A percentile compares a stretch with the other conserved stretches of the same genome.
Conservation (phyloP, 2,888 invertebrate species). For the Autographa pulchrina region DNA sequence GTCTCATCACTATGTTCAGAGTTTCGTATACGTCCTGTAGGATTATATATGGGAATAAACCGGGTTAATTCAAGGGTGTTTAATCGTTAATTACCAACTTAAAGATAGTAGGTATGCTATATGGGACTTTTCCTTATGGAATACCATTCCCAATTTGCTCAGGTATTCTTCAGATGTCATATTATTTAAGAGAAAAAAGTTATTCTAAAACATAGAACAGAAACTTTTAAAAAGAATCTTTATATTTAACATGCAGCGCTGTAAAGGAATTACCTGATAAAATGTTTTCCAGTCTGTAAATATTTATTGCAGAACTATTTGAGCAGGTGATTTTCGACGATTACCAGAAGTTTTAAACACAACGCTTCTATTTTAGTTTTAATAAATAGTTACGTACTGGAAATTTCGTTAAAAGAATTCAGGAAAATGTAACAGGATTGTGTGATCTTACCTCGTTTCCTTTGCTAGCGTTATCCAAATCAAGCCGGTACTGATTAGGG, state of each 20-base stretch:
- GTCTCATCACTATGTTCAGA: conserved; percentile 98
- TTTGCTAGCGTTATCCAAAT: conserved; percentile 95
- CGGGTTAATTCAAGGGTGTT: too few relatives aligned
- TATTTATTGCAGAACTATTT: conserved; percentile 17
- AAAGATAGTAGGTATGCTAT: too few relatives aligned
- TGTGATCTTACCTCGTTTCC: conserved; percentile 92
- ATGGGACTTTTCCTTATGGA: too few relatives aligned
- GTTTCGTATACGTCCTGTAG: conserved; percentile 94
- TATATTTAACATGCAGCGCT: too few relatives aligned
- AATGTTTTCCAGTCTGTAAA: neutral
- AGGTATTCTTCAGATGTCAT: too few relatives aligned
- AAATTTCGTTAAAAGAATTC: neutral
- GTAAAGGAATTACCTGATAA: neutral
- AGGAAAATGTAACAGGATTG: neutral
- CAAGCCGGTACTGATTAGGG: conserved; percentile 98
- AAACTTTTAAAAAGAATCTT: too few relatives aligned
- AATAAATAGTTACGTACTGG: neutral
- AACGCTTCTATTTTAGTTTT: conserved; percentile 29
- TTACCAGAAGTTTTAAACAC: conserved; percentile 27
- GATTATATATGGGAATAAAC: neutral
- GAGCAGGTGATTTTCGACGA: conserved; percentile 21
- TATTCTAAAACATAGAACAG: too few relatives aligned
- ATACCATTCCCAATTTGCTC: too few relatives aligned
- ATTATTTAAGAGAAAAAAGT: too few relatives aligned
- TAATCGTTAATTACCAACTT: too few relatives aligned